Evolutionary conservation across 2,113 vertebrate genomes (phyloP), one percentile per base, ranked within the genome.

Genomic region (Puntigrus tetrazona): DNA sequence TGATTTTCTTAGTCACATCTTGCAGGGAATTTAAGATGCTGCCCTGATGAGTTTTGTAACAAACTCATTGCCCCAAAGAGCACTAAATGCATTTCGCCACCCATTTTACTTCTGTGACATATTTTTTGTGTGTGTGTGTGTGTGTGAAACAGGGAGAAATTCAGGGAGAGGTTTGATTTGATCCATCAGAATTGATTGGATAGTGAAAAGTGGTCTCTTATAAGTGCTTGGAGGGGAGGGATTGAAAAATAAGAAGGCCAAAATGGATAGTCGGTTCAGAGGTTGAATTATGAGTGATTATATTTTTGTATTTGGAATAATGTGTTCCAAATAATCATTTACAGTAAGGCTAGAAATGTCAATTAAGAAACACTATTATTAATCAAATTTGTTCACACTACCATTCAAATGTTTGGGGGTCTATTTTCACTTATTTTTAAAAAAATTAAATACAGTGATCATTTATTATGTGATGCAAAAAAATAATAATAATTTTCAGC

Each of bases 1-100:
- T 82, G 63, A 52, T 25, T 82, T 70, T 82, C 65, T 82, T 70
- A 72, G 80, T 82, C 80, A 82, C 63, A 70, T 82, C 80, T 82
- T 70, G 38, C 18, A n/a, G 61, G 41, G 61, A 67, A 67, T 72
- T 82, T 70, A 29, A 70, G 61, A 70, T 55, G 31, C 45, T 36
- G 43, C 7, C 65, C 65, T 82, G 63, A 38, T 52, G 43, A 67
- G 59, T 47, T 80, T 67, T 65, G 59, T 20, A 45, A 79, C 43
- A 69, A 81, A 81, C 61, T 81, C 79, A 0, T 0, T 67, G 59
- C n/a, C 38, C 63, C n/a, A 43, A 63, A 43, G 55, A 75, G 43
- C 14, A 16, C 13, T 2, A 47, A 47, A 41, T 70, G 34, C 8
- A 11, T 5, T 43, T 43, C 0, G 2, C 70, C 36, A 73, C 36